Evolutionary conservation across 1,140 invertebrate species (phyloP), one percentile per base, ranked within the genome.

Genomic region (Drosophila kanapiae): DNA sequence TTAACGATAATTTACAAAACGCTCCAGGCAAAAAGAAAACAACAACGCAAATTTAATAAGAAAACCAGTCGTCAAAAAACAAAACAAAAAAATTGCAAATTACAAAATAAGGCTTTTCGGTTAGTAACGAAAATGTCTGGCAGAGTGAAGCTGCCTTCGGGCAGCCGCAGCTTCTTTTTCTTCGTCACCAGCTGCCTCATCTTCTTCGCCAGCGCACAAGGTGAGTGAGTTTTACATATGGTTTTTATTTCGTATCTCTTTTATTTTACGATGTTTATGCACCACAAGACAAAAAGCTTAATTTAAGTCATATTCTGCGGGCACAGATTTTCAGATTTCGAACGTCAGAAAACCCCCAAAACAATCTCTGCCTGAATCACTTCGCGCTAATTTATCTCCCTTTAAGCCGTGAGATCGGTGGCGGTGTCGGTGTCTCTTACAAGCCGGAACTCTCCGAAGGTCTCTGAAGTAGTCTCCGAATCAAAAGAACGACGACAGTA

Each of bases 181-280:
- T 53, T 67, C 76, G 51, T 76, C 80, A 74, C 79, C 76, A 80
- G 72, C 85, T 72, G 65, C 48, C 63, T 76, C 71, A 71, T 64
- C 82, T 59, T 71, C 80, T 61, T 68, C 7, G 82, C 74, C 82
- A 83, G 61, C 70, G 82, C 84, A 90, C 84, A 88, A 88, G 84
- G 84, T 88, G 81, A 88, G 84, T 88, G 86, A 81, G 84, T 90
- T 88, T 88, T 85, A 88, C 84, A 88, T 88, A 78, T 75, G 85
- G 54, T 68, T 61, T 78, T 63, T 76, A 43, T 57, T 56, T 23
- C 53, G 35, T 38, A 56, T 27, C 35, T 56, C 53, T 38, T 37
- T 7, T 27, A 68, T 42, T 67, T 56, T 53, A 64, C 54, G 54
- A 51, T 59, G 57, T 64, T 57, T 64, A 58, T 79, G 61, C 54